Evolutionary conservation across 2,113 vertebrate species (phyloP), one percentile per base, ranked within the genome.

Genomic region (Dasypus novemcinctus): DNA sequence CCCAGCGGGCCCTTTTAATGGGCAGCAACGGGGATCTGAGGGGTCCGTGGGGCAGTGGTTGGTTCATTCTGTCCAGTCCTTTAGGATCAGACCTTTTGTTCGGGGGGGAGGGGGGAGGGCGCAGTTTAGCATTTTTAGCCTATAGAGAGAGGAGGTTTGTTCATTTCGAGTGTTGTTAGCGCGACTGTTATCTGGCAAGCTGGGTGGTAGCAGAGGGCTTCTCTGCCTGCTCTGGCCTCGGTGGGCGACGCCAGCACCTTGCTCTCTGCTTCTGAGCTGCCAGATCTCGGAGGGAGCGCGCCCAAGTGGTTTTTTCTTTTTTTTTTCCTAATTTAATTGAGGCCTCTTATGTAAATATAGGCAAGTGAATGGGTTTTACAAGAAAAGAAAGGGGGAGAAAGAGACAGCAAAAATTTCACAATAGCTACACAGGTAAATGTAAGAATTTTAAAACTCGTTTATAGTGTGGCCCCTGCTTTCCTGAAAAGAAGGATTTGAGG

Each of bases 11-110:
- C 10, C 41, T 27, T 46, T 33, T 41, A 23, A 0, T 23, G 64
- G 25, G 63, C 29, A 21, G 1, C 25, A 11, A 0, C 4, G 8
- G 0, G 29, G 17, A 12, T 27, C 7, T 49, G 0, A 0, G 21
- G 15, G 27, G 6, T 27, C 2, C 75, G 4, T 4, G 11, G 1
- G 7, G 17, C 43, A 3, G 46, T 4, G 36, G 7, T 7, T 43
- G 54, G 46, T 23, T 78, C 33, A 4, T 81, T 79, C 54, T 66
- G 17, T 7, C n/a, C 33, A 13, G 43, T 10, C 88, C 72, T 68
- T 63, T 11, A 36, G 61, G 27, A 68, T 68, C 54, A 74, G 61
- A 57, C 7, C 9, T 33, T 7, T 7, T 31, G 7, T 43, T 43
- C 7, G 3, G 69, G 82, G 27, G 14, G n/a, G n/a, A n/a, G n/a